A percentile compares a stretch with the other conserved stretches of the same genome.
Conservation (phyloP, 2,113 vertebrate genomes). For the Sinosuthora webbiana region DNA sequence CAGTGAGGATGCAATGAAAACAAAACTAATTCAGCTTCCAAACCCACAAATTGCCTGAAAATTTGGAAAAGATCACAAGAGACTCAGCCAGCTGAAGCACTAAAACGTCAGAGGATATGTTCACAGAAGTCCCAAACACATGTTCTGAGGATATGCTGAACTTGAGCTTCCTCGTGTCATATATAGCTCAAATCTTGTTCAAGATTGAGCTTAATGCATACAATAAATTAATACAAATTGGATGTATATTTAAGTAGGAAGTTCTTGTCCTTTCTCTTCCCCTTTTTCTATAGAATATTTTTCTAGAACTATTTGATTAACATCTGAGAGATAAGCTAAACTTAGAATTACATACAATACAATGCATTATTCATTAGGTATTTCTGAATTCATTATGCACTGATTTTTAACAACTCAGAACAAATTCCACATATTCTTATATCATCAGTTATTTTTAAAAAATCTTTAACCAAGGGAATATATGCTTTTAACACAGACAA, state of each 20-base stretch:
- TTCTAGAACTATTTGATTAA: not conserved
- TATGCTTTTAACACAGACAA: not conserved
- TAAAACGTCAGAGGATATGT: not conserved
- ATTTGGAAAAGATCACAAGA: not conserved
- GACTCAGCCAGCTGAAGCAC: not conserved
- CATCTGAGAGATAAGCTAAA: not conserved
- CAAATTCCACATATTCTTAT: not conserved
- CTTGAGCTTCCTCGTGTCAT: not conserved
- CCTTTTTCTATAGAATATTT: not conserved
- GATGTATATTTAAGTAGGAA: not conserved
- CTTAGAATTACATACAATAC: not conserved
- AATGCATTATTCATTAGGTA: not conserved
- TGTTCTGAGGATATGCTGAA: not conserved
- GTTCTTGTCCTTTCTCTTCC: not conserved
- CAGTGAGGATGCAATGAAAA: not conserved
- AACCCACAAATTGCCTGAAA: not conserved
- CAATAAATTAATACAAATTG: not conserved
- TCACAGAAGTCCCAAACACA: constrained; percentile 12
- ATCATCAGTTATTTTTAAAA: not conserved
- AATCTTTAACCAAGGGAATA: not conserved
- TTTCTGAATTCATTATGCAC: not conserved
- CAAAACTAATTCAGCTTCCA: not conserved
- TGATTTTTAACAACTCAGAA: not conserved
- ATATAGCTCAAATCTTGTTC: not conserved
- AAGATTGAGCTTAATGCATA: not conserved